These are phyloP conservation scores for Heliconius hermathena DNA, from an alignment of 1,140 invertebrate genomes.

Conservation along the genomic window DNA sequence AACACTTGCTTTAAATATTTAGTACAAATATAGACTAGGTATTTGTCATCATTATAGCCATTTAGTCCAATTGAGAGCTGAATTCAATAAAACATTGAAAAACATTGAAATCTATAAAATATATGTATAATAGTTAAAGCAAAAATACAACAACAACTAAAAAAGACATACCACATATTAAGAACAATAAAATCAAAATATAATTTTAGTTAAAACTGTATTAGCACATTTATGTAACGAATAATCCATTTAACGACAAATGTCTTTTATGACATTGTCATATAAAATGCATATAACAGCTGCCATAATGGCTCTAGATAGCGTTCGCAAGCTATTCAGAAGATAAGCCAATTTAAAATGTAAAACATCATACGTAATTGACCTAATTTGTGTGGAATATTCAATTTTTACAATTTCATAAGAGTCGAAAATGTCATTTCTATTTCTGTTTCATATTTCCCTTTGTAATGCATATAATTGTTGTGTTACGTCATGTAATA, in stretches of 20 bases:
- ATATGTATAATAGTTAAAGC: neutral
- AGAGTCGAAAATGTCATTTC: neutral
- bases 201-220: constrained; percentile 1
- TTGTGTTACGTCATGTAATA: too few relatives aligned
- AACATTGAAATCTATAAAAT: neutral
- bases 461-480: neutral
- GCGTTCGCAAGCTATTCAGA: constrained; percentile 3
- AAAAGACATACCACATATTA: constrained; percentile 20
- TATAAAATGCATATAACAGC: constrained; percentile 26
- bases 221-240: neutral
- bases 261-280: constrained; percentile 18
- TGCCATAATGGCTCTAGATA: neutral
- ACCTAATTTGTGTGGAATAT: constrained; percentile 8
- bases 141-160: neutral
- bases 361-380: constrained; percentile 8
- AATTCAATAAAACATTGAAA: neutral
- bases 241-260: constrained; percentile 16
- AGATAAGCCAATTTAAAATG: constrained; percentile 14
- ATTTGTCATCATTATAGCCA: too few relatives aligned
- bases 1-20: too few relatives aligned
- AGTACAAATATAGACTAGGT: too few relatives aligned
- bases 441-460: neutral
- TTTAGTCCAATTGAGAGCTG: too few relatives aligned
- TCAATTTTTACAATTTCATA: constrained; percentile 14
- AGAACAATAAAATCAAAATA: constrained; percentile 4